Conservation (phyloP, 2,888 invertebrate species). For the Andrena praecox region DNA sequence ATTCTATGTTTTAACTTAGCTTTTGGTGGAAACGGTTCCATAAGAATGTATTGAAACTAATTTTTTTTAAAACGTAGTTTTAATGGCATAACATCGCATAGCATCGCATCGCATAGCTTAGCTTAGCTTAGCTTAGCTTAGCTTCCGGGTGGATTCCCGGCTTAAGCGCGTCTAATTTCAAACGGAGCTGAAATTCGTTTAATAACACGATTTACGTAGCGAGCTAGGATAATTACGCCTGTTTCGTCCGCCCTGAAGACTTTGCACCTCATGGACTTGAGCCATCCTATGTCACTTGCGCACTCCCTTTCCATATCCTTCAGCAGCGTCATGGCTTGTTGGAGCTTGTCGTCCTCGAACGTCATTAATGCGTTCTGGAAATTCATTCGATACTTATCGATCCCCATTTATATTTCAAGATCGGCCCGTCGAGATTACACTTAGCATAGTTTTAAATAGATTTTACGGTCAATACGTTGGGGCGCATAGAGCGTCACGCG, state of each 20-base stretch:
- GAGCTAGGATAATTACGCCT: slow-evolving; percentile 64
- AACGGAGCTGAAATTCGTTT: background rate
- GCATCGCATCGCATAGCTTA: too few relatives aligned
- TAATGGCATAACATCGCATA: too few relatives aligned
- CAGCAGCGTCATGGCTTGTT: slow-evolving; percentile 86
- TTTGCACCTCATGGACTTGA: slow-evolving; percentile 86
- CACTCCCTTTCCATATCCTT: slow-evolving; percentile 88
- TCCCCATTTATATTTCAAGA: background rate
- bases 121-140: too few relatives aligned
- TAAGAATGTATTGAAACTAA: too few relatives aligned
- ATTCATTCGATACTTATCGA: slow-evolving; percentile 27
- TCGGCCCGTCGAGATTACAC: background rate
- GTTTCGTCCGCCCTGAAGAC: slow-evolving; percentile 83
- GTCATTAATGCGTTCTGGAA: slow-evolving; percentile 90
- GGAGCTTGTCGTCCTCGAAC: slow-evolving; percentile 89
- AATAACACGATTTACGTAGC: background rate
- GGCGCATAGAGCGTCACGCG: background rate
- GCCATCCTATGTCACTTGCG: slow-evolving; percentile 86
- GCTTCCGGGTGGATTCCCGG: too few relatives aligned
- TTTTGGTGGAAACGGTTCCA: too few relatives aligned
- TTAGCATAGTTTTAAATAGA: slow-evolving; percentile 33
- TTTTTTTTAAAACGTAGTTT: too few relatives aligned
- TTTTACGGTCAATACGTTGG: slow-evolving; percentile 16
- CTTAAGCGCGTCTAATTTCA: background rate
- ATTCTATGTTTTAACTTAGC: too few relatives aligned